These are phyloP conservation scores for Caenorhabditis plicata DNA, from an alignment of 2,888 invertebrate species.

Conservation along the genomic window DNA sequence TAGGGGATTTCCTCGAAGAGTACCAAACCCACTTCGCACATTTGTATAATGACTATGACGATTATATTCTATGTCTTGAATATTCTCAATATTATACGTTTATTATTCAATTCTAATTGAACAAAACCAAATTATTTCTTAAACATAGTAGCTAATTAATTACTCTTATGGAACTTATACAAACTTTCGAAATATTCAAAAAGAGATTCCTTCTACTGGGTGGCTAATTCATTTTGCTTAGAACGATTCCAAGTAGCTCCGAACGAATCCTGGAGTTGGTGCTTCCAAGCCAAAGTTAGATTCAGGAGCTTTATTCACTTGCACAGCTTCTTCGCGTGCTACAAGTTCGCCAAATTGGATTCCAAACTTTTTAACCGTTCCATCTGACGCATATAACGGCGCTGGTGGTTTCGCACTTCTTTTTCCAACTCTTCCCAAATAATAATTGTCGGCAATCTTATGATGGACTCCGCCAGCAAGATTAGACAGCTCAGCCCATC, in stretches of 20 bases:
- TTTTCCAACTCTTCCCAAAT: conserved; percentile 79
- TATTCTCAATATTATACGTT: too few relatives aligned
- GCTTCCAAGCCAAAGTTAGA: conserved; percentile 60
- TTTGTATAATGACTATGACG: too few relatives aligned
- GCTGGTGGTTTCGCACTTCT: conserved; percentile 77
- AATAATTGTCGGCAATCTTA: conserved; percentile 80
- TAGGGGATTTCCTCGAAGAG: too few relatives aligned
- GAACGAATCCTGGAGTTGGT: conserved; percentile 63
- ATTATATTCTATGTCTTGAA: too few relatives aligned
- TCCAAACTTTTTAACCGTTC: conserved; percentile 14
- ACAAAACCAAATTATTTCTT: too few relatives aligned
- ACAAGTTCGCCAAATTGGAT: conserved; percentile 14
- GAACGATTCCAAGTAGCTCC: conserved; percentile 57
- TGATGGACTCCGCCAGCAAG: conserved; percentile 78
- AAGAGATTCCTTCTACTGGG: conserved; percentile 45
- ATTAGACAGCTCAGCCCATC: conserved; percentile 74
- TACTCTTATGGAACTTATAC: conserved; percentile 42
- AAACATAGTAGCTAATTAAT: too few relatives aligned
- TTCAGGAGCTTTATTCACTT: conserved; percentile 51
- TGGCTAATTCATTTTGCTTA: conserved; percentile 21
- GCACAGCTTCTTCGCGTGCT: conserved; percentile 33
- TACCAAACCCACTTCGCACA: too few relatives aligned
- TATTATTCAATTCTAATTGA: too few relatives aligned
- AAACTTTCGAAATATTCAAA: conserved; percentile 45
- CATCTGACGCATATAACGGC: conserved; percentile 44